Percentiles rank a stretch among this genome's conserved stretches.
These are phyloP conservation scores for Lycaon pictus DNA, from an alignment of 2,113 vertebrate genomes.

Conservation along the genomic window DNA sequence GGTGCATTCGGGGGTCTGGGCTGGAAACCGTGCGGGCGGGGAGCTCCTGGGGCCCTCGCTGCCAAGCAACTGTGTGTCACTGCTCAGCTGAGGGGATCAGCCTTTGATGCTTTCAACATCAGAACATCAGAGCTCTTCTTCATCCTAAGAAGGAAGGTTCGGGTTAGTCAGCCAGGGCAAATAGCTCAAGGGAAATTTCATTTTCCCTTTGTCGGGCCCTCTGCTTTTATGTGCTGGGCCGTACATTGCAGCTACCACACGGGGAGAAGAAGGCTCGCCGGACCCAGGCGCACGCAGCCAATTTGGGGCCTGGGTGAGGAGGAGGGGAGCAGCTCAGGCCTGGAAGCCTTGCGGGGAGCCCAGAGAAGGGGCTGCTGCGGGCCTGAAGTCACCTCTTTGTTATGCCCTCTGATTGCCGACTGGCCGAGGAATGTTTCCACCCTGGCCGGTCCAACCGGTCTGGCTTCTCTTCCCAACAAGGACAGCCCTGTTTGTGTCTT, in stretches of 20 bases:
- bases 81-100: constrained; percentile 69
- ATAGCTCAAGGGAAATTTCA: constrained; percentile 83
- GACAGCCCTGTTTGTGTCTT: background rate
- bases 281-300: background rate
- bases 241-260: background rate
- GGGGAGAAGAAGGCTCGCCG: background rate
- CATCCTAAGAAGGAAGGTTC: constrained; percentile 78
- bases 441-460: constrained; percentile 50
- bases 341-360: background rate
- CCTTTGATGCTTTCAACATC: constrained; percentile 83
- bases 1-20: background rate
- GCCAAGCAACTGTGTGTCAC: constrained; percentile 65
- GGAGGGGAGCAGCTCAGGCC: background rate
- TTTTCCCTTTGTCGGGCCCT: constrained; percentile 79
- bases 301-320: background rate
- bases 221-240: constrained; percentile 79
- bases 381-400: background rate
- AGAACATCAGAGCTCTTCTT: constrained; percentile 82
- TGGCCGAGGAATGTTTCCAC: background rate
- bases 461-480: constrained; percentile 48
- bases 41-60: constrained; percentile 15
- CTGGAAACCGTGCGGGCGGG: background rate
- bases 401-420: background rate
- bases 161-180: constrained; percentile 79
- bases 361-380: background rate